Conservation (phyloP, 2,888 invertebrate genomes). For the Tetragonula carbonaria region DNA sequence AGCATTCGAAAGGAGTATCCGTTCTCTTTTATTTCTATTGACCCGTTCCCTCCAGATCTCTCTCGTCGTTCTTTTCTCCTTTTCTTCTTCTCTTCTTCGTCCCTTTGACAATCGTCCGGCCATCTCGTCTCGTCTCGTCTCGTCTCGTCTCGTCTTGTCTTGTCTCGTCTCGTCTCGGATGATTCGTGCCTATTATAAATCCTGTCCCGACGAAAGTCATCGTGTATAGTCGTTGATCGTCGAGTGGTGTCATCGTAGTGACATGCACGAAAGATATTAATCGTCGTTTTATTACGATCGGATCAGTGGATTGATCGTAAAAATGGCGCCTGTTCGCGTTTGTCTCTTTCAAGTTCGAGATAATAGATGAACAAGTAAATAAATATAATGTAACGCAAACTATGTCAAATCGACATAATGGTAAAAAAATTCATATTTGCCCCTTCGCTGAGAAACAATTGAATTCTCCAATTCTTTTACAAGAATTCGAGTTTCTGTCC, state of each 20-base stretch:
- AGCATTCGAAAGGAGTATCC: conserved; percentile 54
- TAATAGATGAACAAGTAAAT: no score
- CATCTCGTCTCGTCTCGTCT: conserved; percentile 17
- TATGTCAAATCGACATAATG: no score
- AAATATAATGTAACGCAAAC: no score
- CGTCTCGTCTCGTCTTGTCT: conserved; percentile 13
- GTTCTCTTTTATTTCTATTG: conserved; percentile 48
- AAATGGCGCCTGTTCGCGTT: no score
- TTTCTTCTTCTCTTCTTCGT: not conserved
- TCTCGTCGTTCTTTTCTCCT: not conserved
- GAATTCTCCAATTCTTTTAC: no score
- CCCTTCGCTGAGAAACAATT: no score
- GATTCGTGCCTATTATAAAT: conserved; percentile 1
- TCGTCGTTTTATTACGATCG: no score
- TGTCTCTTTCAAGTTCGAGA: no score
- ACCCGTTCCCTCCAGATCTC: conserved; percentile 15
- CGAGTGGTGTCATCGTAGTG: not conserved
- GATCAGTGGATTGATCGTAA: no score
- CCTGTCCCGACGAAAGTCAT: conserved; percentile 24
- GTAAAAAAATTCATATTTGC: no score
- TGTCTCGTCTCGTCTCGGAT: not conserved
- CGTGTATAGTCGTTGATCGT: conserved; percentile 47
- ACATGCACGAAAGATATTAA: no score
- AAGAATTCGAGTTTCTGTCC: no score
- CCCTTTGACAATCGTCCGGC: conserved; percentile 6